phyloP scores from a whole-genome alignment of 2,888 invertebrate genomes.

The Cataglyphis albicans region DNA sequence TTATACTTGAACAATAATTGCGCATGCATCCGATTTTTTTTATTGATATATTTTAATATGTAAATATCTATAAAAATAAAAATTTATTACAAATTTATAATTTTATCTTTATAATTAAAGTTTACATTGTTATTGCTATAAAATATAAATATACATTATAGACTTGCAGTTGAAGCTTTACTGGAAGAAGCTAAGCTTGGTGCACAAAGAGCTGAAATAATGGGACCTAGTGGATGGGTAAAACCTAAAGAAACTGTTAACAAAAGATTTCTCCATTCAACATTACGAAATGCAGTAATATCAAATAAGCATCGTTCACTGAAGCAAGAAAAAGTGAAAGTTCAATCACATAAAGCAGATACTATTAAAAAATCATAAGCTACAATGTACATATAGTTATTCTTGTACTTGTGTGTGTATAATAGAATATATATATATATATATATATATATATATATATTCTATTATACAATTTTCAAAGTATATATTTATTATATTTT shows the following conservation, averaged over 20 bases:
- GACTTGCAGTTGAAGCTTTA: slow-evolving; percentile 84
- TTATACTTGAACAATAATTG: background rate
- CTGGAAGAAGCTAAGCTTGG: slow-evolving; percentile 83
- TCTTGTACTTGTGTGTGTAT: background rate
- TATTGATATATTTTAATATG: background rate
- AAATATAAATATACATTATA: slow-evolving; percentile 55
- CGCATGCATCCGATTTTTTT: background rate
- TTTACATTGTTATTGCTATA: background rate
- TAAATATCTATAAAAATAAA: background rate
- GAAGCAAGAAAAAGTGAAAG: slow-evolving; percentile 63
- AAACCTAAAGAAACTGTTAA: slow-evolving; percentile 84
- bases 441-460: background rate
- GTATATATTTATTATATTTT: background rate
- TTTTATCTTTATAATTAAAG: background rate
- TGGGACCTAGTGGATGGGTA: slow-evolving; percentile 85
- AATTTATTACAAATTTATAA: background rate
- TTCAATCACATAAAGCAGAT: slow-evolving; percentile 56
- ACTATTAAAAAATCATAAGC: slow-evolving; percentile 40
- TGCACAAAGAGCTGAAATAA: slow-evolving; percentile 82
- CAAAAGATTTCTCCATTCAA: slow-evolving; percentile 84
- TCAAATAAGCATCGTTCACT: slow-evolving; percentile 78
- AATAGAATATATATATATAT: background rate
- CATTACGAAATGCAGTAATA: slow-evolving; percentile 82
- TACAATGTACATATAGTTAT: background rate
- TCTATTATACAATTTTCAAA: slow-evolving; percentile 15